Base-by-base conservation (phyloP, 2,888 invertebrate species). In the Caenorhabditis sp. region DNA sequence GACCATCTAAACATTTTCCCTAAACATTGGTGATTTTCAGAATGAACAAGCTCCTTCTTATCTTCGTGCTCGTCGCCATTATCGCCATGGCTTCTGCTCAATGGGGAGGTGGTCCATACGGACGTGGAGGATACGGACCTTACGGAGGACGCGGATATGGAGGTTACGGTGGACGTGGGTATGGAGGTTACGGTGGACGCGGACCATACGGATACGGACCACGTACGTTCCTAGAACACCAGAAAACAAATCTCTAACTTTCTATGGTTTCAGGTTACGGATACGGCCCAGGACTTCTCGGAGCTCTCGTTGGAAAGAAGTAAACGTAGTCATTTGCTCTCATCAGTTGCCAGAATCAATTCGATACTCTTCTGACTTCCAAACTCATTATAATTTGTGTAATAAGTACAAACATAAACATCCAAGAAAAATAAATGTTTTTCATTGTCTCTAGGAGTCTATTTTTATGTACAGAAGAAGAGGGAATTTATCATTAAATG, bases 41-140 rank as follows among this genome's bases (percentile, higher is more conserved):
- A 76, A 77, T 77, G 80, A 80, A 80, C 80, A 80, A 74, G 68
- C 58, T 80, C 38, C 76, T 82, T 35, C 70, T 76, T 51, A 22
- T 77, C 38, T 51, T 51, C 59, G 58, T 82, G 4, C 38, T 82
- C 16, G 59, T 84, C n/a, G 81, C 81, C 35, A 69, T 83, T 26
- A 74, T 82, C 35, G 80, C 85, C 28, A 63, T 85, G 51, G 82
- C 63, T 26, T 58, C 75, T 35, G 76, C 80, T 44, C 85, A 85
- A 56, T 79, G 80, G 73, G 82, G 73, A 49, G 84, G 84, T n/a
- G 72, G 72, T 58, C 73, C 73, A 64, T 73, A 73, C 41, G 80
- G 80, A 59, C 41, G 76, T 51, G 63, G 64, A 38, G 79, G 83
- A 58, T 79, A 59, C 58, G 80, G 80, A 61, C 73, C 73, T 49